phyloP scores from a whole-genome alignment of 1,140 invertebrate species.

The Holcopasites calliopsidis region DNA sequence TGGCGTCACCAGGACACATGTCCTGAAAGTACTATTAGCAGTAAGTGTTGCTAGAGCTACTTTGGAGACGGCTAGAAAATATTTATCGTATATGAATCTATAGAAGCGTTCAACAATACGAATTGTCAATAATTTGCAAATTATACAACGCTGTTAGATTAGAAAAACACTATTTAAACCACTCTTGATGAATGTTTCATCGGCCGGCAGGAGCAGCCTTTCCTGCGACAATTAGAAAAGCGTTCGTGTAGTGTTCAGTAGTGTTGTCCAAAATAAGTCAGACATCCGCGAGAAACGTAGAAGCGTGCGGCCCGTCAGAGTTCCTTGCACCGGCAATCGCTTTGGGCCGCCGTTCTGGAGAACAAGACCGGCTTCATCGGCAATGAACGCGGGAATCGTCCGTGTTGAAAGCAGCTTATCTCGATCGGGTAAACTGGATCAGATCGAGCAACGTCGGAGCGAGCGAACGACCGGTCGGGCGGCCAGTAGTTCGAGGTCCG shows the following conservation, averaged over 20 bases:
- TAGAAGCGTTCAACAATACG: too few species aligned
- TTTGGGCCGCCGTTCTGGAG: too few species aligned
- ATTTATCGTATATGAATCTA: too few species aligned
- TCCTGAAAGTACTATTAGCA: neutral
- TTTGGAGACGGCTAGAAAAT: too few species aligned
- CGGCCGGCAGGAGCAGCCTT: too few species aligned
- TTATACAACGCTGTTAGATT: too few species aligned
- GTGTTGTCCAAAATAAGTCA: neutral
- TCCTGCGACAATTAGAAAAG: too few species aligned
- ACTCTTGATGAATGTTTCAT: too few species aligned
- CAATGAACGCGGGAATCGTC: constrained; percentile 19
- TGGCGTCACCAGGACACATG: neutral
- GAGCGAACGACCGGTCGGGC: neutral
- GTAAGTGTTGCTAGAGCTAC: neutral
- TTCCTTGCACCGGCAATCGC: neutral
- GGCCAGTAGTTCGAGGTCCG: constrained; percentile 32
- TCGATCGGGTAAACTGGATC: constrained; percentile 41
- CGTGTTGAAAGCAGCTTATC: constrained; percentile 8
- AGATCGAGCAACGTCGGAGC: constrained; percentile 7
- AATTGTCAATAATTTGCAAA: too few species aligned
- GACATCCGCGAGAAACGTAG: neutral
- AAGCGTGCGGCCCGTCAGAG: neutral
- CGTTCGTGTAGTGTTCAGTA: too few species aligned
- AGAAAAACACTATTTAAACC: too few species aligned
- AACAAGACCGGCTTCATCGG: neutral